phyloP scores from a whole-genome alignment of 92 coral and sea anemone genomes.

The Virgularia gustaviana region DNA sequence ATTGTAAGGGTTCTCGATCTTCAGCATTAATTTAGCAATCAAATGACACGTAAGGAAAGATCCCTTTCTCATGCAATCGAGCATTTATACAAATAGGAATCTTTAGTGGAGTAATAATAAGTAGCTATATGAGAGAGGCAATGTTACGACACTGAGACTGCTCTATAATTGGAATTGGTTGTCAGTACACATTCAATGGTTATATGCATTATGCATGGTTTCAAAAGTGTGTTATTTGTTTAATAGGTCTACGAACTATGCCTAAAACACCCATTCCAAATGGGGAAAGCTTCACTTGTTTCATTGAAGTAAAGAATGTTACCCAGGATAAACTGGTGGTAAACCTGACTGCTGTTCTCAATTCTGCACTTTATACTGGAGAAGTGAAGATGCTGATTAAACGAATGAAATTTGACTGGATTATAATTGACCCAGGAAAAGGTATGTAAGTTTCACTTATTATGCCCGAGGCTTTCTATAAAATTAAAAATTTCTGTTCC shows the following conservation, averaged over 20 bases:
- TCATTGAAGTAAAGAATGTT: background rate
- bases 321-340: background rate
- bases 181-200: background rate
- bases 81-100: too few species aligned
- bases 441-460: background rate
- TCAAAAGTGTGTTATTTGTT: background rate
- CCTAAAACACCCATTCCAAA: background rate
- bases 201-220: background rate
- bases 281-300: conserved; percentile 6
- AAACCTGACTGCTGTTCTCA: conserved; percentile 20
- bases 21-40: too few species aligned
- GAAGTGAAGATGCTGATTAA: conserved; percentile 10
- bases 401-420: conserved; percentile 11
- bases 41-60: too few species aligned
- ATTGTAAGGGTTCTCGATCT: too few species aligned
- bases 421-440: conserved; percentile 13
- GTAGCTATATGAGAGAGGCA: too few species aligned
- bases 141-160: background rate
- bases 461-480: too few species aligned
- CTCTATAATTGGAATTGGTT: background rate
- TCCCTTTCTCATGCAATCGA: too few species aligned
- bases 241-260: conserved; percentile 23
- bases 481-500: too few species aligned
- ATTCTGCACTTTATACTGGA: conserved; percentile 30
- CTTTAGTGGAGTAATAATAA: too few species aligned